These are phyloP conservation scores for Perca fluviatilis DNA, from an alignment of 2,113 vertebrate species.

Conservation along the genomic window DNA sequence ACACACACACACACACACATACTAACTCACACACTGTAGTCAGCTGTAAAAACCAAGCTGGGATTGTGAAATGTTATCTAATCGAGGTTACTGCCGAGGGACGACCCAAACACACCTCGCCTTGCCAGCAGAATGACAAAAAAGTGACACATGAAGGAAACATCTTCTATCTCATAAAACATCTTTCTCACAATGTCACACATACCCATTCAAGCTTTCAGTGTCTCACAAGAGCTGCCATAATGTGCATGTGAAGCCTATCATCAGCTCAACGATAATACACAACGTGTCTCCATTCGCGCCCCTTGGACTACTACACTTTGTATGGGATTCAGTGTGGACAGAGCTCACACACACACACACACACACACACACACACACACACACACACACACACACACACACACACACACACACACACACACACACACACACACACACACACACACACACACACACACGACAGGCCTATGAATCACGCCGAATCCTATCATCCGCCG, in stretches of 20 bases:
- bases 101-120: not conserved
- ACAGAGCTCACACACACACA: not conserved
- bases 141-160: conserved; percentile 1
- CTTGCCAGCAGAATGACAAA: not conserved
- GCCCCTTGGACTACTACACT: conserved; percentile 30
- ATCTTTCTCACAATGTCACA: conserved; percentile 26
- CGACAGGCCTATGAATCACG: conserved; percentile 50
- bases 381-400: not conserved
- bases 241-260: conserved; percentile 46
- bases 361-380: conserved; percentile 11
- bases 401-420: conserved; percentile 21
- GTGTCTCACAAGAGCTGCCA: conserved; percentile 10
- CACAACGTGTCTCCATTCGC: conserved; percentile 35
- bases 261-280: conserved; percentile 51
- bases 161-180: conserved; percentile 6
- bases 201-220: conserved; percentile 14
- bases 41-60: conserved; percentile 42
- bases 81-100: conserved; percentile 37
- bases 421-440: conserved; percentile 16
- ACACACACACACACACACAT: conserved; percentile 2
- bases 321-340: conserved; percentile 2
- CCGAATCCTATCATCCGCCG: conserved; percentile 46
- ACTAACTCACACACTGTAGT: conserved; percentile 19
- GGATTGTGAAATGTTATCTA: conserved; percentile 57
- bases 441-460: conserved; percentile 13